phyloP scores from a whole-genome alignment of 2,113 vertebrate species.

The Ochotona curzoniae region DNA sequence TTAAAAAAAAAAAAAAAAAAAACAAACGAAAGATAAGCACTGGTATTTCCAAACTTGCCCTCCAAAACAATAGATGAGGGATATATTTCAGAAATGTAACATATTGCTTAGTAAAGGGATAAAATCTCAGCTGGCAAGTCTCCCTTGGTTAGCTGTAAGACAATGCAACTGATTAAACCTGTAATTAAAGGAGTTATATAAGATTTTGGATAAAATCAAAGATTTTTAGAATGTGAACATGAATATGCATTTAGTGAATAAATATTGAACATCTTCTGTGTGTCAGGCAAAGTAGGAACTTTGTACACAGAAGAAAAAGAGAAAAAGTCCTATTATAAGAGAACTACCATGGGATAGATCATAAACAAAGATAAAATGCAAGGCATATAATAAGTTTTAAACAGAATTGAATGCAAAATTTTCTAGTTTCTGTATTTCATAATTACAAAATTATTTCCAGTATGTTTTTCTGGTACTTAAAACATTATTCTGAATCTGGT shows the following conservation, averaged over 20 bases:
- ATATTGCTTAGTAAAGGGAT: not conserved
- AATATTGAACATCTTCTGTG: not conserved
- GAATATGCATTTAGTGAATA: slow-evolving; percentile 5
- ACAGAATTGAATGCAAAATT: not conserved
- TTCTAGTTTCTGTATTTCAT: slow-evolving; percentile 6
- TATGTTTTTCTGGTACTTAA: not conserved
- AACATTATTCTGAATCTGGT: slow-evolving; percentile 10
- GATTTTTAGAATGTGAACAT: not conserved
- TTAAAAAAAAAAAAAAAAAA: too few relatives aligned
- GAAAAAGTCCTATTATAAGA: not conserved
- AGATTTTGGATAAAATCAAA: not conserved
- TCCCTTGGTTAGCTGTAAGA: not conserved
- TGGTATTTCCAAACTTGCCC: slow-evolving; percentile 2
- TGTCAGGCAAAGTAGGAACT: not conserved
- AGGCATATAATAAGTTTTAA: slow-evolving; percentile 28
- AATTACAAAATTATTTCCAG: slow-evolving; percentile 18
- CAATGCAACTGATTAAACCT: slow-evolving; percentile 6
- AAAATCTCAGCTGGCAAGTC: not conserved
- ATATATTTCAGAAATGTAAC: not conserved
- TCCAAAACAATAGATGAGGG: not conserved
- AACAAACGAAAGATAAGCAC: not conserved
- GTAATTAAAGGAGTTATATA: not conserved
- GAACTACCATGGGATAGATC: not conserved
- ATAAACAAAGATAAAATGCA: slow-evolving; percentile 22
- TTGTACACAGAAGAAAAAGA: slow-evolving; percentile 8